Conservation (phyloP, 2,888 invertebrate species). For the Caenorhabditis angaria region DNA sequence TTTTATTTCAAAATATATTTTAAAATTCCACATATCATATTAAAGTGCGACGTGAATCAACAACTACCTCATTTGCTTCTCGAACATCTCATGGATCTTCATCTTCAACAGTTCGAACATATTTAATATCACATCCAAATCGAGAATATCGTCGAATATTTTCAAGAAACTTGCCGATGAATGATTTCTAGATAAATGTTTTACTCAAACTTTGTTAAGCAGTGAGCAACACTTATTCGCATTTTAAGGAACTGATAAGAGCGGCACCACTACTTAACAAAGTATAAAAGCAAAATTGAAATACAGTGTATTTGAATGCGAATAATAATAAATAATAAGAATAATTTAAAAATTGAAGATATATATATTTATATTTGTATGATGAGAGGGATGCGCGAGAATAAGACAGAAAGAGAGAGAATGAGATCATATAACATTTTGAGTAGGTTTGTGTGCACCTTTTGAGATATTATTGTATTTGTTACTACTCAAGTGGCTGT, state of each 20-base stretch:
- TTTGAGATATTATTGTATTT: constrained; percentile 17
- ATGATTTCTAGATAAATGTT: constrained; percentile 38
- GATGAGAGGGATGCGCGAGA: constrained; percentile 10
- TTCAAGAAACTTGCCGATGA: constrained; percentile 46
- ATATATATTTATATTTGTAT: constrained; percentile 6
- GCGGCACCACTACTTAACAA: constrained; percentile 52
- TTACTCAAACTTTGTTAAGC: constrained; percentile 35
- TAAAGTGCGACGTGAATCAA: constrained; percentile 43
- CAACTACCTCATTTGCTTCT: constrained; percentile 40
- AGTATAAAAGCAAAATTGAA: constrained; percentile 6
- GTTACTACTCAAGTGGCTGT: constrained; percentile 14
- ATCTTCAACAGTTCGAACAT: constrained; percentile 29
- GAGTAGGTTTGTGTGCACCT: constrained; percentile 24
- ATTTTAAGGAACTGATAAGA: constrained; percentile 30
- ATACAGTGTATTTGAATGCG: too few relatives aligned
- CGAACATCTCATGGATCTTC: constrained; percentile 36
- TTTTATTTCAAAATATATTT: background rate
- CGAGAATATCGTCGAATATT: constrained; percentile 29
- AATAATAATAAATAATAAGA: background rate
- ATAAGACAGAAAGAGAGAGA: constrained; percentile 28
- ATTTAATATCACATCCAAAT: constrained; percentile 11
- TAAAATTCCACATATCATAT: background rate
- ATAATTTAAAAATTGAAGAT: constrained; percentile 6
- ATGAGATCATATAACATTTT: constrained; percentile 43
- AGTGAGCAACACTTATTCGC: constrained; percentile 41